Base-by-base conservation (phyloP, 1,140 invertebrate species). In the Panagrolaimus sp. region DNA sequence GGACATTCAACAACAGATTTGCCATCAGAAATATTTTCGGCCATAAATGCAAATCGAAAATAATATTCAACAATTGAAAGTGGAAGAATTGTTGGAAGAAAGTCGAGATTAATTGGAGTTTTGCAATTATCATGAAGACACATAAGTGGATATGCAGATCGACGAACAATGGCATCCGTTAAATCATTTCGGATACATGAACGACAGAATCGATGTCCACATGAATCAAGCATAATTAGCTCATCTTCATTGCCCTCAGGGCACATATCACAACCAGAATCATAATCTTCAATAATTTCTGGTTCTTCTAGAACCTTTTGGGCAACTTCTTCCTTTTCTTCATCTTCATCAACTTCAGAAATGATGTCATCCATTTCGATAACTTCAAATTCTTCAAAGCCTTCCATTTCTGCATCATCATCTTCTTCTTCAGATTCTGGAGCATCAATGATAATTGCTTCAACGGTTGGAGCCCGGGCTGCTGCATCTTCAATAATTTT, bases 341-440 rank as follows among this genome's bases (percentile, higher is more conserved):
- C 55, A 15, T 21, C 21, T 58, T 58, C 52, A 28, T 21, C 52
- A 26, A 46, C 67, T 17, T 24, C 26, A 21, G 47, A 52, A 21
- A 68, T 48, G 12, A 68, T 43, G 5, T 68, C 67, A 24, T 68
- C 67, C 67, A 68, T 68, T 10, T 68, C 67, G 10, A 68, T 62
- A 12, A 58, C 58, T 38, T 58, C 67, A 24, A 68, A 68, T 14
- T 68, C 67, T 15, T 65, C 63, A 44, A 65, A 65, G 26, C 45
- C 58, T 15, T 63, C 58, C 24, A 28, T 44, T 15, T 58, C 47
- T 14, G 44, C 46, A 1, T 28, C 48, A 17, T 68, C 67, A 10
- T 68, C 67, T 2, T 63, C 67, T 15, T 12, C 9, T 21, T 62
- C 45, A 17, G 15, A 21, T 44, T 68, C 67, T 12, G 47, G 67